phyloP scores from a whole-genome alignment of 2,797 vertebrate species.

The Rachycentron canadum region DNA sequence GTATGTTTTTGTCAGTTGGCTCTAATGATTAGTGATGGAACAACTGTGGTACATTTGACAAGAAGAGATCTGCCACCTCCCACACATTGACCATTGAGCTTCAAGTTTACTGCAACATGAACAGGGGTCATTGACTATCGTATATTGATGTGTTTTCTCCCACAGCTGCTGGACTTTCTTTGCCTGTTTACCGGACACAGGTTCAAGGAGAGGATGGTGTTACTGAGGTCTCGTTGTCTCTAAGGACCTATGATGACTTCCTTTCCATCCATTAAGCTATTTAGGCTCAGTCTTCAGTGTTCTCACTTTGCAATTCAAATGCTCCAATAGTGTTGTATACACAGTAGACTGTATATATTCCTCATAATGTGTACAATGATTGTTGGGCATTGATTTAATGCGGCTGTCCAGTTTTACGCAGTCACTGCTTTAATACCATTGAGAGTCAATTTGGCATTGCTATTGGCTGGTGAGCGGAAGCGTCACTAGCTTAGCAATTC shows the following conservation, averaged over 20 bases:
- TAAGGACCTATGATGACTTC: neutral
- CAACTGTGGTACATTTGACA: neutral
- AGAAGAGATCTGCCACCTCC: neutral
- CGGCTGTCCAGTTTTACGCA: slow-evolving; percentile 13
- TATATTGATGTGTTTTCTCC: slow-evolving; percentile 42
- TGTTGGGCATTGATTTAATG: slow-evolving; percentile 21
- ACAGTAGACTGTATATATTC: too few species aligned
- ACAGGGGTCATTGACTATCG: slow-evolving; percentile 2
- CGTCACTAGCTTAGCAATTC: neutral
- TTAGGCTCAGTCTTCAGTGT: slow-evolving; percentile 8
- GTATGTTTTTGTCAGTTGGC: neutral
- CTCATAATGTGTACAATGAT: neutral
- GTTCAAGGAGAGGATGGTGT: slow-evolving; percentile 11
- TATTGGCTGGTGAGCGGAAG: neutral
- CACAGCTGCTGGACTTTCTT: slow-evolving; percentile 17
- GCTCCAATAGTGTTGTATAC: neutral
- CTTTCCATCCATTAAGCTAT: slow-evolving; percentile 12
- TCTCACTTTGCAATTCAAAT: slow-evolving; percentile 6
- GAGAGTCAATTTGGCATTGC: slow-evolving; percentile 4
- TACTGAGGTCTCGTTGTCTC: neutral
- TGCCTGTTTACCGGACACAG: slow-evolving; percentile 22
- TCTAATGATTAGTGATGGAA: slow-evolving; percentile 17
- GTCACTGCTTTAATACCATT: slow-evolving; percentile 15
- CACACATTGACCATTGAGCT: slow-evolving; percentile 4
- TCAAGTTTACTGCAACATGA: slow-evolving; percentile 25